A percentile compares a stretch with the other conserved stretches of the same genome.
Evolutionary conservation across 2,113 vertebrate species (phyloP).

Genomic region (Cottus gobio): DNA sequence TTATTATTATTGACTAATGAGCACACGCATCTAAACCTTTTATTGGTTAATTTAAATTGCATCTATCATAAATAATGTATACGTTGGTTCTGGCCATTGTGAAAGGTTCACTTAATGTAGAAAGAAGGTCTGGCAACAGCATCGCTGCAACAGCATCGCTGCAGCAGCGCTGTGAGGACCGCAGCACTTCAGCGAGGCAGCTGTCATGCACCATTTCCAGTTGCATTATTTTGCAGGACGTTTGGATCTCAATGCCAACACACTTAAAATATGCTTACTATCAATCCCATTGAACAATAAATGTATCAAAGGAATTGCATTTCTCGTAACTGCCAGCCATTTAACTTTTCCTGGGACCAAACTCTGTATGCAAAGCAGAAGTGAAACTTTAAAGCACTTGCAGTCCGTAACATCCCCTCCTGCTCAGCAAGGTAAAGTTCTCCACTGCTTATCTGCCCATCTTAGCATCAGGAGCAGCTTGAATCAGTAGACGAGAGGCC

Average conservation of each 20-base stretch:
- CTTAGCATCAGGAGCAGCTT: conserved; percentile 29
- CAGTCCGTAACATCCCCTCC: not conserved
- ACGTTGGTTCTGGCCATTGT: not conserved
- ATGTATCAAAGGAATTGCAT: not conserved
- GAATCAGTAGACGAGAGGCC: conserved; percentile 43
- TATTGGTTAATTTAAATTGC: too few relatives aligned
- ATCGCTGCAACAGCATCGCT: too few relatives aligned
- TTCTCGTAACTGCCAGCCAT: not conserved
- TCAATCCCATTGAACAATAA: not conserved
- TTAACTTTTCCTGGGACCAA: not conserved
- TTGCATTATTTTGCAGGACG: not conserved
- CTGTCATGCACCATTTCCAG: not conserved
- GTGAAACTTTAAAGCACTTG: conserved; percentile 4
- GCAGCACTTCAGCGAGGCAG: not conserved
- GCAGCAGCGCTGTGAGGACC: not conserved
- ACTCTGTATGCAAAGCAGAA: not conserved
- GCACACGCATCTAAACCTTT: too few relatives aligned
- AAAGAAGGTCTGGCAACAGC: not conserved
- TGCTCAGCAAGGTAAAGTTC: conserved; percentile 6
- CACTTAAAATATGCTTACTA: not conserved
- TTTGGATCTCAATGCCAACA: not conserved
- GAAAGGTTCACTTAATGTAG: not conserved
- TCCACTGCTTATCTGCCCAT: conserved; percentile 9
- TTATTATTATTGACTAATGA: not conserved
- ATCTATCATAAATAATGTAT: too few relatives aligned